phyloP scores from a whole-genome alignment of 1,140 invertebrate genomes.

The Procambarus virginalis region DNA sequence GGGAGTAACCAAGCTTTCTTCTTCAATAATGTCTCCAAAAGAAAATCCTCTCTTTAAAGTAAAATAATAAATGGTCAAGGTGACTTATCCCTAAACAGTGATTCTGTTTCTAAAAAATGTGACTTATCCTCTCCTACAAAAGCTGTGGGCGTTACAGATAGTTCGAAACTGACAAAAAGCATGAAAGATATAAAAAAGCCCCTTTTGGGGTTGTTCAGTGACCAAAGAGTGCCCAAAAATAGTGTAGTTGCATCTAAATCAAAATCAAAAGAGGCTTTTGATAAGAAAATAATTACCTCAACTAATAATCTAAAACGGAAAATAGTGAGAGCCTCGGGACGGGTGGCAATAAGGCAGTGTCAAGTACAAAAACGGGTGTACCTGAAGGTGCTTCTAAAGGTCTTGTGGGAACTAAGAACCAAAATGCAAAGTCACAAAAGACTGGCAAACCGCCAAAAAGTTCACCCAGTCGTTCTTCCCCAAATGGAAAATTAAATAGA shows the following conservation, averaged over 20 bases:
- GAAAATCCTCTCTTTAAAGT: slow-evolving; percentile 48
- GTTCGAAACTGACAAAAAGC: slow-evolving; percentile 34
- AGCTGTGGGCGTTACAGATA: slow-evolving; percentile 27
- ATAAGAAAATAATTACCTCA: slow-evolving; percentile 49
- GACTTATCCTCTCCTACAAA: slow-evolving; percentile 44
- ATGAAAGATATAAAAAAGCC: slow-evolving; percentile 42
- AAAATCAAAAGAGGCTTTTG: slow-evolving; percentile 55
- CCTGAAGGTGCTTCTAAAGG: slow-evolving; percentile 15
- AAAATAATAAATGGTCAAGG: slow-evolving; percentile 38
- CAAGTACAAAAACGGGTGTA: slow-evolving; percentile 39
- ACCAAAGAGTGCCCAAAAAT: slow-evolving; percentile 66
- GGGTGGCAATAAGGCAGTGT: slow-evolving; percentile 6
- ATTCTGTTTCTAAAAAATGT: slow-evolving; percentile 38
- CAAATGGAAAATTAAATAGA: slow-evolving; percentile 56
- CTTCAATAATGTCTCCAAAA: slow-evolving; percentile 45
- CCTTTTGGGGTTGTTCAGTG: slow-evolving; percentile 31
- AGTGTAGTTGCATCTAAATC: slow-evolving; percentile 60
- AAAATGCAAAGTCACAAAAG: slow-evolving; percentile 33
- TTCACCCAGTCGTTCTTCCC: slow-evolving; percentile 33
- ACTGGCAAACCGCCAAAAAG: slow-evolving; percentile 18
- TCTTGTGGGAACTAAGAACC: slow-evolving; percentile 18
- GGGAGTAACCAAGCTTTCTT: slow-evolving; percentile 39
- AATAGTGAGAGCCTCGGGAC: slow-evolving; percentile 32
- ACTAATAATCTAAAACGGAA: slow-evolving; percentile 43
- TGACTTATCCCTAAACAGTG: slow-evolving; percentile 49